Evolutionary conservation across 1,140 invertebrate genomes (phyloP), one percentile per base, ranked within the genome.

Genomic region (Pemphigus obesinymphae): DNA sequence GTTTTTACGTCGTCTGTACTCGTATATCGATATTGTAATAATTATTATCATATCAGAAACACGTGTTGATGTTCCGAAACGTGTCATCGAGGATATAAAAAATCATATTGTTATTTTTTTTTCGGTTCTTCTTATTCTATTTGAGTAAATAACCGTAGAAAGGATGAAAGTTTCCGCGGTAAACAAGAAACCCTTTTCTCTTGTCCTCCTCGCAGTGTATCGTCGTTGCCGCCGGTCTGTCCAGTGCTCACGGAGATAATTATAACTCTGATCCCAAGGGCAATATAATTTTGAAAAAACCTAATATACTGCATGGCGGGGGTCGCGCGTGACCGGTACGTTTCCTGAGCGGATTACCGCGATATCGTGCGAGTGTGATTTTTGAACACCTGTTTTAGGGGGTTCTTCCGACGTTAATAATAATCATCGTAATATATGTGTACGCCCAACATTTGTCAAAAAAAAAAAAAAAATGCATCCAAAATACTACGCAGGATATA

Each of bases 291-390:
- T 63, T 1, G 10, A 63, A 45, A 80, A 78, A 72, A n/a, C n/a
- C n/a, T n/a, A n/a, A 76, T 13, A 58, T 45, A 43, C 23, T 31
- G 2, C 43, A 8, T 23, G 5, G 34, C 26, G 17, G 55, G 76
- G 55, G 55, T 43, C 76, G 53, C 45, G 53, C 76, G 76, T 80
- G 76, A 80, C 76, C 76, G 55, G 75, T 45, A 37, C 55, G 76
- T 80, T 80, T 80, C 76, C 76, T 80, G 55, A 61, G 58, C 76
- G 76, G 76, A 80, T 80, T 80, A 80, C 76, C 76, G 37, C 76
- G 53, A 78, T 34, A 61, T 61, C 61, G 75, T 29, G 75, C 75
- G 53, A 80, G 76, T 80, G 76, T 80, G 76, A 80, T 80, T 80
- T 80, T 80, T 23, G 55, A 80, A 80, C 76, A 80, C 76, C 76